Conservation (phyloP, 2,113 vertebrate genomes). For the Rhodinocichla rosea region DNA sequence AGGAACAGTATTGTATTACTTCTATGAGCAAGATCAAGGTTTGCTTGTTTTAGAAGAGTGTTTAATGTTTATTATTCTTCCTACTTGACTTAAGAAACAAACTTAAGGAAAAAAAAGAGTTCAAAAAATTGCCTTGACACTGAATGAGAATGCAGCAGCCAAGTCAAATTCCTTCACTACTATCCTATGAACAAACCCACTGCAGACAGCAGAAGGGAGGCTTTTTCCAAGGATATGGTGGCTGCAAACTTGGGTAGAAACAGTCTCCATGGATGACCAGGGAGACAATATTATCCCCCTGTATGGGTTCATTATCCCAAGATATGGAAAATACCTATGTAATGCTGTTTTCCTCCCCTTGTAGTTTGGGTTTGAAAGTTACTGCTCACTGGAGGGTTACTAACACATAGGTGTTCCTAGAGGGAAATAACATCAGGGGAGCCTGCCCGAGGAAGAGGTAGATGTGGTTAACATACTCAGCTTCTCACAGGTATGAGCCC, state of each 20-base stretch:
- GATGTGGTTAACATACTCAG: neutral
- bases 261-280: neutral
- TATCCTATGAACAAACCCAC: neutral
- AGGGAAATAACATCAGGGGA: neutral
- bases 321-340: neutral
- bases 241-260: neutral
- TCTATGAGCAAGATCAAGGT: neutral
- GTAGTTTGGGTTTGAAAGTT: neutral
- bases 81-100: neutral
- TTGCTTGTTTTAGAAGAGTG: neutral
- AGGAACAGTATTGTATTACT: neutral
- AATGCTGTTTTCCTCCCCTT: neutral
- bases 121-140: neutral
- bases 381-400: neutral
- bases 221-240: neutral
- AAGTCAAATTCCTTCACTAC: neutral
- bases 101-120: neutral
- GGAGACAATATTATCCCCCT: neutral
- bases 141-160: neutral
- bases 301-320: neutral
- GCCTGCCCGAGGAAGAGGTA: rapidly evolving
- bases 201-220: neutral
- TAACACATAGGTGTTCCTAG: neutral
- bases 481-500: neutral
- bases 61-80: neutral